Conservation (phyloP, 2,113 vertebrate genomes). For the Cyprinodon tularosa region DNA sequence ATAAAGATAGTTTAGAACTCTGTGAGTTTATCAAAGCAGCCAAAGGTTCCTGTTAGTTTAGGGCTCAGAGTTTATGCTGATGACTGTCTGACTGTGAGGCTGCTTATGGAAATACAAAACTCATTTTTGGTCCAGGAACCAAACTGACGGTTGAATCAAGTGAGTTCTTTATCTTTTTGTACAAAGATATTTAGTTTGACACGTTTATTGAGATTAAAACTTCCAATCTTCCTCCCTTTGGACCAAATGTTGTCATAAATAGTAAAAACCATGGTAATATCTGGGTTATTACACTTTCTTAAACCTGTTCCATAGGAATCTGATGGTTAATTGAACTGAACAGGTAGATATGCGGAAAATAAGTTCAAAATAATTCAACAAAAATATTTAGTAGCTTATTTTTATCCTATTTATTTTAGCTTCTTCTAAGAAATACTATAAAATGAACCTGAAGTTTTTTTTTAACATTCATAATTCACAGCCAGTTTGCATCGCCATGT, state of each 20-base stretch:
- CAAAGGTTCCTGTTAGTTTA: neutral
- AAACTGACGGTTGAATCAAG: conserved; percentile 40
- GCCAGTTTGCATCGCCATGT: fast-evolving
- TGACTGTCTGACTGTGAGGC: conserved; percentile 34
- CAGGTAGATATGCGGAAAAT: neutral
- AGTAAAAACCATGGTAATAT: too few relatives aligned
- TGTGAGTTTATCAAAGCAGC: neutral
- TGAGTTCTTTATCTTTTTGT: conserved; percentile 29
- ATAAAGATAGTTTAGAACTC: too few relatives aligned
- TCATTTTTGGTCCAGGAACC: conserved; percentile 38
- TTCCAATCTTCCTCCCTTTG: neutral
- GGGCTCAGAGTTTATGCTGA: conserved; percentile 2
- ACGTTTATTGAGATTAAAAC: neutral
- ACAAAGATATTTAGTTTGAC: too few relatives aligned
- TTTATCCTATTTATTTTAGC: neutral
- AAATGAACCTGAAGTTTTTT: neutral
- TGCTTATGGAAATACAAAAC: conserved; percentile 14
- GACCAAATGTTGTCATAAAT: too few relatives aligned
- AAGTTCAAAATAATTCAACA: neutral
- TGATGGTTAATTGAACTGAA: too few relatives aligned
- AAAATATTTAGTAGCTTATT: neutral
- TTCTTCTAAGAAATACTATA: neutral
- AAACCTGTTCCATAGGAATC: too few relatives aligned
- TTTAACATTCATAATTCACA: neutral
- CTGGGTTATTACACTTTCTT: too few relatives aligned